Evolutionary conservation across 2,888 invertebrate species (phyloP).

Genomic region (Zygothrica quintamaculata): DNA sequence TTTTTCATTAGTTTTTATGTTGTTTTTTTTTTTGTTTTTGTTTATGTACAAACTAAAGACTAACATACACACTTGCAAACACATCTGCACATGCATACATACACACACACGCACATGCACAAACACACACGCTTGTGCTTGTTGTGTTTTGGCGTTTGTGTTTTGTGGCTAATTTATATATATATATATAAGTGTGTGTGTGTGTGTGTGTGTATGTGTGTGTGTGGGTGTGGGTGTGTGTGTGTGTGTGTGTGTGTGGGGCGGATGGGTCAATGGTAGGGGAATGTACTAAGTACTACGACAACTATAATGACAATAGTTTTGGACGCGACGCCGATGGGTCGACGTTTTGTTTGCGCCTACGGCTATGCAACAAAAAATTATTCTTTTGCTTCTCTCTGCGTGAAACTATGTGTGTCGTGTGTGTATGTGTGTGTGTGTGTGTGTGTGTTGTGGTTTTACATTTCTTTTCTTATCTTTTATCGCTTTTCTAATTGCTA

Average conservation of each 20-base stretch:
- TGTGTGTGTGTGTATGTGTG: slow-evolving; percentile 1
- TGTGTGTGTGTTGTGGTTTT: slow-evolving; percentile 13
- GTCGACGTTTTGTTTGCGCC: slow-evolving; percentile 43
- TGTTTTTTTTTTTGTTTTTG: too few species aligned
- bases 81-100: slow-evolving; percentile 4
- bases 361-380: slow-evolving; percentile 55
- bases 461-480: slow-evolving; percentile 1
- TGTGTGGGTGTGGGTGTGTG: slow-evolving; percentile 1
- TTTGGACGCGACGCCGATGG: slow-evolving; percentile 35
- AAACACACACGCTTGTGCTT: neutral
- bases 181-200: too few species aligned
- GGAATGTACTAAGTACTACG: slow-evolving; percentile 72
- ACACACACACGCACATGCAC: slow-evolving; percentile 5
- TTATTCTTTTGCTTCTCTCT: slow-evolving; percentile 17
- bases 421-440: slow-evolving; percentile 1
- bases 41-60: slow-evolving; percentile 56
- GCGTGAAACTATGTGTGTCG: neutral
- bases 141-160: slow-evolving; percentile 34
- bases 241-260: neutral
- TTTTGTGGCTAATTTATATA: slow-evolving; percentile 49
- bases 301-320: slow-evolving; percentile 52
- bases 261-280: slow-evolving; percentile 25
- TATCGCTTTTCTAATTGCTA: too few species aligned
- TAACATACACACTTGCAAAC: slow-evolving; percentile 12
- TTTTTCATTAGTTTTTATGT: too few species aligned